Base-by-base conservation (phyloP, 2,888 invertebrate genomes). In the Neoscelio sp. region DNA sequence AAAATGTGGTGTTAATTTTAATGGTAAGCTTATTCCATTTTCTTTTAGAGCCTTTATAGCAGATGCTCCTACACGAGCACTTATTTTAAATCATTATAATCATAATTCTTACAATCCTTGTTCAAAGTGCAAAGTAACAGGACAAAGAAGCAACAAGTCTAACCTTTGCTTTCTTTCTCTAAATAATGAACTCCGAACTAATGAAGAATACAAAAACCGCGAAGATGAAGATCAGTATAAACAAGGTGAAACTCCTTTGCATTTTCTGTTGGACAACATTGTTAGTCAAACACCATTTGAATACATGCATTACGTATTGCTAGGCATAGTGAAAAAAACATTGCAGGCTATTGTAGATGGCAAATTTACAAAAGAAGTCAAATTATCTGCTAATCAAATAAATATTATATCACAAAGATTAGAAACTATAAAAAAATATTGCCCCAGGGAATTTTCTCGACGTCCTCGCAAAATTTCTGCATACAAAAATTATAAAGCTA, bases 21-120 rank as follows among this genome's bases (percentile, higher is more conserved):
- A 58, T 12, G 30, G 30, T 12, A 50, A 33, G 26, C 12, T 44
- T 18, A 56, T 62, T 12, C 33, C 12, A 6, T 7, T 79, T 2
- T 3, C n/a, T 42, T 13, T 82, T 3, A 20, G 79, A 28, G 74
- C 74, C 18, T 83, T 81, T 8, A 81, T 82, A 20, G 82, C 79
- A 10, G 81, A 83, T 64, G 73, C 79, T 10, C 78, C 75, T 23
- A 79, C 82, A 15, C 65, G 82, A 10, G 52, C 80, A 2, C 78
- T 73, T 13, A 26, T 71, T 15, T 18, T 81, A 12, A 71, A 78
- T 30, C 77, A 82, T 50, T 23, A 18, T 6, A 74, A 76, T 13
- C 83, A 82, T 50, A 71, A 18, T 30, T 62, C 79, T 7, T 23
- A 30, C 7, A 64, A 67, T 35, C 70, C 79, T 0, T 83, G 81